Conservation (phyloP, 2,113 vertebrate genomes). For the Cyanistes caeruleus region DNA sequence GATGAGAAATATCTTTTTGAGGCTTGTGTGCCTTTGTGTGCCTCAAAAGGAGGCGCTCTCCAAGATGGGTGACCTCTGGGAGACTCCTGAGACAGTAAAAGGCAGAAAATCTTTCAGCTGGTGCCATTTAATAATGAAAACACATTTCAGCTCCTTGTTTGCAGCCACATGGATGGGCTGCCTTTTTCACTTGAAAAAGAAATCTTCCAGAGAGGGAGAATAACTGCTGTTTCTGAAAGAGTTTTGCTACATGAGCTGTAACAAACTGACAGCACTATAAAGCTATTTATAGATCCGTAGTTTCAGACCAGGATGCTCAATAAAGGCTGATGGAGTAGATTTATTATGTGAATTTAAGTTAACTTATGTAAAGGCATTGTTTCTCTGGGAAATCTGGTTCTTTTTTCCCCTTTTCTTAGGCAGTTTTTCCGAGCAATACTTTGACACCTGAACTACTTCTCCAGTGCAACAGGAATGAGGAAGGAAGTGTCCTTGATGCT, state of each 20-base stretch:
- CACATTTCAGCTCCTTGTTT: not conserved
- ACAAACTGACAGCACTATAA: not conserved
- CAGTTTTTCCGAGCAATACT: not conserved
- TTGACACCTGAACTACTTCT: not conserved
- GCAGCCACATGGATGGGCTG: not conserved
- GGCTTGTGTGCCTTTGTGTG: not conserved
- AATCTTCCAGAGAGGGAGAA: not conserved
- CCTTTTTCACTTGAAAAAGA: not conserved
- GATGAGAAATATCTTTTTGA: not conserved
- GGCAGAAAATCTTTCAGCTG: not conserved
- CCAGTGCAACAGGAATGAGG: not conserved
- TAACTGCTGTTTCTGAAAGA: not conserved
- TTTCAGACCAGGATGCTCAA: not conserved
- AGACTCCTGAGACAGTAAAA: not conserved
- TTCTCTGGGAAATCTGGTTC: not conserved
- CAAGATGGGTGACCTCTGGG: not conserved
- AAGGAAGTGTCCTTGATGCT: not conserved
- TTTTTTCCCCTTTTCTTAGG: not conserved
- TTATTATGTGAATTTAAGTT: not conserved
- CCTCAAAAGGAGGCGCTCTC: rapidly evolving
- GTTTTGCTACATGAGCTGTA: not conserved
- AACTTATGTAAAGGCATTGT: not conserved
- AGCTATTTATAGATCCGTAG: not conserved
- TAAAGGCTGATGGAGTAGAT: not conserved
- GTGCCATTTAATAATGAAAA: not conserved